Base-by-base conservation (phyloP, 1,140 invertebrate genomes). In the Apocrypta bakeri region DNA sequence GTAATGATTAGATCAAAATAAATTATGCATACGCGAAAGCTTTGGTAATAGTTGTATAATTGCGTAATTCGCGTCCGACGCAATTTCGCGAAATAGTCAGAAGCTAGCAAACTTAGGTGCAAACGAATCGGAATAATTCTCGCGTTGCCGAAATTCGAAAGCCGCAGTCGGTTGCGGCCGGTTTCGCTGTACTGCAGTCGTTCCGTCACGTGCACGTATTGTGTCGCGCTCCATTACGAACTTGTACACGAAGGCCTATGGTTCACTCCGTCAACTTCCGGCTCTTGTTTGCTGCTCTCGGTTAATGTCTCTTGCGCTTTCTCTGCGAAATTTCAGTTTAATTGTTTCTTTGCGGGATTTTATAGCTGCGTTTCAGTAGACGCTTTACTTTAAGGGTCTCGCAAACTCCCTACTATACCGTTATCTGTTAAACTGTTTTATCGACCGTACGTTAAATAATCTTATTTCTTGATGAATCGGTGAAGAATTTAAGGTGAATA, bases 181-280 rank as follows among this genome's bases (percentile, higher is more conserved):
- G 17, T 56, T 56, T 21, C 17, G 48, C 14, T 14, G 21, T 21
- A 17, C 48, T 56, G 48, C 48, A 17, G 48, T 21, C 48, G 48
- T 56, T 56, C 17, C 48, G 48, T n/a, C 48, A 56, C 21, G 48
- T n/a, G 21, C 17, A 56, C 48, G 48, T 21, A 56, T 56, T 56
- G 48, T 56, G 48, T 56, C 48, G 48, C 48, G 48, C 48, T 56
- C 48, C 48, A 56, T 56, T 56, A 56, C 48, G 48, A 56, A 56
- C 17, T 56, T 56, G 48, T 56, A 56, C 48, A 56, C 48, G 17
- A n/a, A 56, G 48, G 48, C 17, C 48, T 56, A 56, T 56, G 17
- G 48, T 21, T 56, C 48, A 6, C 17, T 56, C 6, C 48, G 14
- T 56, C 48, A 56, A 56, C 17, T 56, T n/a, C 48, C 17, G 48